phyloP scores from a whole-genome alignment of 2,113 vertebrate species.

The Python bivittatus region DNA sequence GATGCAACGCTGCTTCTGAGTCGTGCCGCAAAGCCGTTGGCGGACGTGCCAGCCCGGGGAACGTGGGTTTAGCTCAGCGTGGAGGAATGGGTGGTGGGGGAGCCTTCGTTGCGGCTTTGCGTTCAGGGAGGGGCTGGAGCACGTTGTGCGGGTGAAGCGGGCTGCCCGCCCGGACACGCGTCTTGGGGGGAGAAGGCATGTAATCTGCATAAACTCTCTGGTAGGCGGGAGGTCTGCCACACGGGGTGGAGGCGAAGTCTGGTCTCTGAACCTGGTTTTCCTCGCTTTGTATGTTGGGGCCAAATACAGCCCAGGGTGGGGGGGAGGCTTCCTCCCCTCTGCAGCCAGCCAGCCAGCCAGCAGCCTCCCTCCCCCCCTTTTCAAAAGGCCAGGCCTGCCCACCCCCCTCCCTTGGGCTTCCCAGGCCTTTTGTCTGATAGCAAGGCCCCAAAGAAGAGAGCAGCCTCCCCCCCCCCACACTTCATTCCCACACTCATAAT shows the following conservation, averaged over 20 bases:
- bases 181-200: background rate
- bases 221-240: too few species aligned
- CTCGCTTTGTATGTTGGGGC: background rate
- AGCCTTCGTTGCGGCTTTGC: too few species aligned
- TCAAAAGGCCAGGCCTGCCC: background rate
- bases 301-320: background rate
- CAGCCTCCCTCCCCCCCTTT: background rate
- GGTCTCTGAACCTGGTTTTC: background rate
- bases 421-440: constrained; percentile 38
- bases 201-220: background rate
- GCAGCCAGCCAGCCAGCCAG: background rate
- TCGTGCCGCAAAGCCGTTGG: background rate
- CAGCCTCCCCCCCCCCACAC: constrained; percentile 52
- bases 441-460: background rate
- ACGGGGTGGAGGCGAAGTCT: background rate
- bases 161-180: too few species aligned
- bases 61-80: background rate
- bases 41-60: background rate
- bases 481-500: constrained; percentile 85
- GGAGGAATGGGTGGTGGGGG: background rate
- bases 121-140: too few species aligned
- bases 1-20: background rate
- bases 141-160: too few species aligned
- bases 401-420: background rate
- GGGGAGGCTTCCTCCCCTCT: background rate